These are phyloP conservation scores for Eubucco bourcierii DNA, from an alignment of 2,113 vertebrate species.

Conservation along the genomic window DNA sequence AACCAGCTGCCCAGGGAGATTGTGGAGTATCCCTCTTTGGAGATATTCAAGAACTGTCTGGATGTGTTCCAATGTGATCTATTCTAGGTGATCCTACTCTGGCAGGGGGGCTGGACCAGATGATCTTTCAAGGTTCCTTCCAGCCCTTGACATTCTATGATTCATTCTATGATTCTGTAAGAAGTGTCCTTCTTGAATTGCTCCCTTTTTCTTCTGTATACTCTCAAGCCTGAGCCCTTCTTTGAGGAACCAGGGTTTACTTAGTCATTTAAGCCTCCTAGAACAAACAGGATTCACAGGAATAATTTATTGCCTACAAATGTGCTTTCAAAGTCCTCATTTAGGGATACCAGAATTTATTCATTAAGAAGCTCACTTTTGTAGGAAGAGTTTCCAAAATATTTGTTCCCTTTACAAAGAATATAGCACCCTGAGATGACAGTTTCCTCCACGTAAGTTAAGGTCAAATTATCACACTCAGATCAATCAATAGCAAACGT, in stretches of 20 bases:
- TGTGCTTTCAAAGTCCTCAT: conserved; percentile 9
- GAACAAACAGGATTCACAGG: not conserved
- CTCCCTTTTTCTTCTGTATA: not conserved
- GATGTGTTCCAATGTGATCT: too few species aligned
- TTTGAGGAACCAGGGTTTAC: not conserved
- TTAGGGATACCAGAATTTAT: conserved; percentile 4
- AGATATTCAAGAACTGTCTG: too few species aligned
- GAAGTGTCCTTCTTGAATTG: not conserved
- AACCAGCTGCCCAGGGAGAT: too few species aligned
- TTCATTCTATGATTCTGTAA: too few species aligned
- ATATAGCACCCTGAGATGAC: not conserved
- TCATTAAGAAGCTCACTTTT: conserved; percentile 14
- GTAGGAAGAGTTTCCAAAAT: conserved; percentile 31
- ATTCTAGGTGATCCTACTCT: too few species aligned
- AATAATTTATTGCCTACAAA: conserved; percentile 22
- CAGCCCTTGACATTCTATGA: too few species aligned
- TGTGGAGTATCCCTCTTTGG: too few species aligned
- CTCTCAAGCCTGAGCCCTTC: not conserved
- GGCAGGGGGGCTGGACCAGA: too few species aligned
- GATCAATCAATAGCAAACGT: conserved; percentile 39
- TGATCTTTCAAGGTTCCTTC: too few species aligned
- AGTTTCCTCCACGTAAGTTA: not conserved
- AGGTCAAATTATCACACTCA: not conserved
- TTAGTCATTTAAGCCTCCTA: not conserved
- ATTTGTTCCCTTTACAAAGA: conserved; percentile 30